Percentiles rank a stretch among this genome's conserved stretches.
Evolutionary conservation across 2,888 invertebrate genomes (phyloP).

Genomic region (Himalopsyche japonica): DNA sequence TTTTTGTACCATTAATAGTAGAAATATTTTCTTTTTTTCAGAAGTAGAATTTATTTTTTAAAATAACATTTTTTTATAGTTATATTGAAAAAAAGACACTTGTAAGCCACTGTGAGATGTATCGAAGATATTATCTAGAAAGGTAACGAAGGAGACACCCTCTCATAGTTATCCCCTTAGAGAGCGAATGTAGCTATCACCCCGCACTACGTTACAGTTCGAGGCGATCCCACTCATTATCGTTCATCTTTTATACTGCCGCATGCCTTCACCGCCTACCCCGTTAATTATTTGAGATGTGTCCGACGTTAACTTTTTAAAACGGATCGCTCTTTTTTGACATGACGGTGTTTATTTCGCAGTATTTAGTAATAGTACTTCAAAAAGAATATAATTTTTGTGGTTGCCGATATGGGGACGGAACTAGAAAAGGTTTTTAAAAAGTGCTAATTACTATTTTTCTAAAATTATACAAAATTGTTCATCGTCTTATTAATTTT

Average conservation of each 20-base stretch:
- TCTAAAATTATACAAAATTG: no score
- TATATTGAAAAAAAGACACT: no score
- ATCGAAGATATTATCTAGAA: no score
- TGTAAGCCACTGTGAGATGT: background rate
- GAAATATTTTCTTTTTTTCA: no score
- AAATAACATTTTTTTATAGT: no score
- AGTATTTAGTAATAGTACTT: background rate
- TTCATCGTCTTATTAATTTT: no score
- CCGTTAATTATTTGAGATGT: slow-evolving; percentile 36
- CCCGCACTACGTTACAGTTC: background rate
- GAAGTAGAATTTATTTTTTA: no score
- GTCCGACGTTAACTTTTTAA: slow-evolving; percentile 17
- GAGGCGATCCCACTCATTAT: slow-evolving; percentile 29
- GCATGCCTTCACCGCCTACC: background rate
- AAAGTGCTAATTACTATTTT: no score
- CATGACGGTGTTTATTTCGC: background rate
- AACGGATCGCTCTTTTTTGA: background rate
- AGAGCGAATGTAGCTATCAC: background rate
- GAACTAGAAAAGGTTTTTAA: no score
- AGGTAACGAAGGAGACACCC: background rate
- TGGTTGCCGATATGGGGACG: no score
- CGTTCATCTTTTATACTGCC: slow-evolving; percentile 33
- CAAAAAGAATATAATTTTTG: background rate
- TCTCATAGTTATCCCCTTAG: slow-evolving; percentile 4
- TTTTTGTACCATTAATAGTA: no score